phyloP scores from a whole-genome alignment of 2,888 invertebrate genomes.

The Luperina nickerlii region DNA sequence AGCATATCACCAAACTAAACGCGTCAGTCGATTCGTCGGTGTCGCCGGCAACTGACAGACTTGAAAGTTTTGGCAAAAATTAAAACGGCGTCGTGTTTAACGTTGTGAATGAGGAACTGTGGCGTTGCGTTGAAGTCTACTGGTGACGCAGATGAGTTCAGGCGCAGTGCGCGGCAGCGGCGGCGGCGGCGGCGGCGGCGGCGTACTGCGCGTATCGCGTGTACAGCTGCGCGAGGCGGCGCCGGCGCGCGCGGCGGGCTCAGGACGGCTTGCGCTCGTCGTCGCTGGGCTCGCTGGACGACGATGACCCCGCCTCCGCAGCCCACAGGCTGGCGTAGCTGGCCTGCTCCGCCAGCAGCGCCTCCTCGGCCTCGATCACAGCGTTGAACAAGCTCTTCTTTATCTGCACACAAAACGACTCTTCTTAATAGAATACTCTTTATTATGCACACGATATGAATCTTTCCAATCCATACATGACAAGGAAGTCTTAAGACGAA shows the following conservation, averaged over 20 bases:
- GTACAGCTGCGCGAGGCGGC: conserved; percentile 36
- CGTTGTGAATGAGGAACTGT: not conserved
- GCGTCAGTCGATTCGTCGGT: not conserved
- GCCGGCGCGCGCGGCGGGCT: conserved; percentile 58
- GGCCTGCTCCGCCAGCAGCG: conserved; percentile 84
- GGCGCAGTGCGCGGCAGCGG: conserved; percentile 29
- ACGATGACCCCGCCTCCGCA: conserved; percentile 74
- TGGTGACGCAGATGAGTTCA: not conserved
- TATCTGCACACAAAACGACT: conserved; percentile 65
- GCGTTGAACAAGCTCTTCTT: conserved; percentile 83
- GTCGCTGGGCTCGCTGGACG: conserved; percentile 75
- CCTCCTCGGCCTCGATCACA: conserved; percentile 85
- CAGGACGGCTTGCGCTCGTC: conserved; percentile 77
- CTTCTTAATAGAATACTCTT: not conserved
- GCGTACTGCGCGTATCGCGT: conserved; percentile 28
- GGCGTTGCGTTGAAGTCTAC: not conserved
- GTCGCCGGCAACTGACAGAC: not conserved
- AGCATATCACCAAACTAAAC: not conserved
- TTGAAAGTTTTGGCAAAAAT: not conserved
- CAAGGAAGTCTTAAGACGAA: no score
- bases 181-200: conserved; percentile 37
- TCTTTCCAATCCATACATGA: no score
- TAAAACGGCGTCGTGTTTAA: not conserved
- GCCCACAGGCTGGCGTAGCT: conserved; percentile 85
- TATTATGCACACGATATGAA: not conserved